Evolutionary conservation across 2,113 vertebrate species (phyloP).

Genomic region (Caranx ignobilis): DNA sequence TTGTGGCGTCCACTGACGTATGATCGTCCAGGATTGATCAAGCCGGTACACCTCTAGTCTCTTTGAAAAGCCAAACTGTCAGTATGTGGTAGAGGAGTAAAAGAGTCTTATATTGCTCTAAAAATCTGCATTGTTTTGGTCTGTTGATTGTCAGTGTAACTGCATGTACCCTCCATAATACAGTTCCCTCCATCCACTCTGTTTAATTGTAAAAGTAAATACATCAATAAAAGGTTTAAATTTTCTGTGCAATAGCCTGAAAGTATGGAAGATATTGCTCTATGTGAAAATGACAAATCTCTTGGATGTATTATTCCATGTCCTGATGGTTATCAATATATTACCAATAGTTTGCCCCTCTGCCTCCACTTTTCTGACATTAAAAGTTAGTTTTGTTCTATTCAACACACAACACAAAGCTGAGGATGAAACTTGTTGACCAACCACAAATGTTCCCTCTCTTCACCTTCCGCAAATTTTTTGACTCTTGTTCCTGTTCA

Average conservation of each 20-base stretch:
- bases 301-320: conserved; percentile 58
- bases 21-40: conserved; percentile 37
- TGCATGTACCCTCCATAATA: conserved; percentile 70
- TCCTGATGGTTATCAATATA: conserved; percentile 37
- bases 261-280: conserved; percentile 70
- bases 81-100: conserved; percentile 66
- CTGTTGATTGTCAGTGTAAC: conserved; percentile 73
- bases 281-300: conserved; percentile 56
- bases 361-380: conserved; percentile 37
- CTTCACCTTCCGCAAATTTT: conserved; percentile 62
- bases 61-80: conserved; percentile 61
- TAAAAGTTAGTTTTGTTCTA: conserved; percentile 50
- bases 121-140: conserved; percentile 69
- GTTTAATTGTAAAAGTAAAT: conserved; percentile 33
- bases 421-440: conserved; percentile 55
- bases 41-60: conserved; percentile 59
- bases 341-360: conserved; percentile 35
- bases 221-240: conserved; percentile 36
- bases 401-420: conserved; percentile 40
- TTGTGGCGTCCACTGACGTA: conserved; percentile 56
- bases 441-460: conserved; percentile 62
- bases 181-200: conserved; percentile 48
- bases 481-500: conserved; percentile 66
- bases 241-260: conserved; percentile 56
- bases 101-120: conserved; percentile 61